These are phyloP conservation scores for Plecotus auritus DNA, from an alignment of 2,113 vertebrate genomes.

Conservation along the genomic window DNA sequence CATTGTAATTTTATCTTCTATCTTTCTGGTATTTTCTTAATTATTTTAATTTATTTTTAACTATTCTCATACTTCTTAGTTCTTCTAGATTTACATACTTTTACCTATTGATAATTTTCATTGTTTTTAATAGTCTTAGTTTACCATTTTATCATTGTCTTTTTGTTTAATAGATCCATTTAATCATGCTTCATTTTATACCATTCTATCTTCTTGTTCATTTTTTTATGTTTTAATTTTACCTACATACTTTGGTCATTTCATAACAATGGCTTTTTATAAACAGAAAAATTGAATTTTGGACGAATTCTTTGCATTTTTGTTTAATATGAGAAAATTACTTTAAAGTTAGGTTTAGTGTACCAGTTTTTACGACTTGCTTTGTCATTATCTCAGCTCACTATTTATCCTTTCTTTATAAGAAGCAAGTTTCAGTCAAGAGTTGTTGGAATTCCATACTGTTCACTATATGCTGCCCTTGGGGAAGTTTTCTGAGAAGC, in stretches of 20 bases:
- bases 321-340: background rate
- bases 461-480: background rate
- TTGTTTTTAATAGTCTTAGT: background rate
- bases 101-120: background rate
- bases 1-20: background rate
- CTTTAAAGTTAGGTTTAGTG: background rate
- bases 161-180: background rate
- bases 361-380: background rate
- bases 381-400: background rate
- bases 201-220: background rate
- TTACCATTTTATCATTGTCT: background rate
- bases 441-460: background rate
- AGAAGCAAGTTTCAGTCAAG: background rate
- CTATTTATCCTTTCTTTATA: background rate
- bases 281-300: conserved; percentile 14
- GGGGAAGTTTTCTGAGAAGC: background rate
- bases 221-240: background rate
- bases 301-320: background rate
- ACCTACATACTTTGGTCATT: background rate
- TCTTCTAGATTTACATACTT: background rate
- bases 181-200: background rate
- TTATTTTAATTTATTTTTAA: background rate
- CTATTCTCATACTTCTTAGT: background rate
- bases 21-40: background rate
- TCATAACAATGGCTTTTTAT: background rate